phyloP scores from a whole-genome alignment of 2,113 vertebrate genomes.

The Pavo muticus region DNA sequence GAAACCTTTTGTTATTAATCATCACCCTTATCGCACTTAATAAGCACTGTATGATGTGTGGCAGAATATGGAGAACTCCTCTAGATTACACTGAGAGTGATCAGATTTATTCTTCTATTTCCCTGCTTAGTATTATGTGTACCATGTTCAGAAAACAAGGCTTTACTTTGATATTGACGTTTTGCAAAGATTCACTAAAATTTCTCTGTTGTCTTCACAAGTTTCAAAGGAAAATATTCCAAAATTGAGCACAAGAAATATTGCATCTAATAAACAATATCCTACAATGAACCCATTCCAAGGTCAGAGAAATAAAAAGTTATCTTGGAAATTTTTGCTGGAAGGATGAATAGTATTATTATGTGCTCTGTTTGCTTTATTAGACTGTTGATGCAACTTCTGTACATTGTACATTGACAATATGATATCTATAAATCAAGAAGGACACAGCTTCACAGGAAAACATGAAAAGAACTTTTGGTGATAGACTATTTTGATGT shows the following conservation, averaged over 20 bases:
- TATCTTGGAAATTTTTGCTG: background rate
- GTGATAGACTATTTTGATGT: background rate
- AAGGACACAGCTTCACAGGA: background rate
- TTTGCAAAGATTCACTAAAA: background rate
- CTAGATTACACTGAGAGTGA: background rate
- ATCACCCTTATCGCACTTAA: background rate
- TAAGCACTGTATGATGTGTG: background rate
- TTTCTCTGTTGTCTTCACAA: background rate
- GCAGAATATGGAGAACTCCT: background rate
- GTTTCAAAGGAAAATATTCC: background rate
- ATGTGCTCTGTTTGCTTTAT: background rate
- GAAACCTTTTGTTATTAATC: background rate
- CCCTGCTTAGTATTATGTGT: background rate
- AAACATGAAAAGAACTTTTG: background rate
- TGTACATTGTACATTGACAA: background rate
- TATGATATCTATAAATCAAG: background rate
- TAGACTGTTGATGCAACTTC: background rate
- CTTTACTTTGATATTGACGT: background rate
- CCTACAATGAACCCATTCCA: background rate
- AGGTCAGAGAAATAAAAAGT: background rate
- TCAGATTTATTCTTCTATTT: background rate
- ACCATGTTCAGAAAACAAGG: background rate
- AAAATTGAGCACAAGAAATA: background rate
- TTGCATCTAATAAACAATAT: background rate
- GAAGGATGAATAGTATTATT: background rate